Evolutionary conservation across 2,113 vertebrate species (phyloP).

Genomic region (Nanger granti): DNA sequence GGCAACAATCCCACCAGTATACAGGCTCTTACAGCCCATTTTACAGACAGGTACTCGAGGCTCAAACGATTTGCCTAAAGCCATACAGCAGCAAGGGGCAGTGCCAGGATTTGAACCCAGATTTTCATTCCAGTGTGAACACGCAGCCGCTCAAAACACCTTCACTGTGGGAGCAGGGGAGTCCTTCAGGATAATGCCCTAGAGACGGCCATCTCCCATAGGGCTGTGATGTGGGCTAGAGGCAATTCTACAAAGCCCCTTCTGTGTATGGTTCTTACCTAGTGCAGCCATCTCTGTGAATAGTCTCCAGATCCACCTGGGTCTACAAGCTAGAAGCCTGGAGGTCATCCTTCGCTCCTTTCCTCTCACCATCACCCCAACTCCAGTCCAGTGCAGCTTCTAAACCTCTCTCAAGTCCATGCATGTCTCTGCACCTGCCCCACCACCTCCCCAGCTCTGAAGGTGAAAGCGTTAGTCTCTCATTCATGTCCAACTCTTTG

Average conservation of each 20-base stretch:
- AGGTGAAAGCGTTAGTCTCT: neutral
- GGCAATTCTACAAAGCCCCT: neutral
- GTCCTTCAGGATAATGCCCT: accelerated
- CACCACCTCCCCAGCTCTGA: neutral
- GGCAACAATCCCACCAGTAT: neutral
- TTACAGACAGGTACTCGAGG: neutral
- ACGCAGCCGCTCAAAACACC: neutral
- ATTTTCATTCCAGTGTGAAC: neutral
- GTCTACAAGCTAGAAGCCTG: neutral
- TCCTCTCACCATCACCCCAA: neutral
- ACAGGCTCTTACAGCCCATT: neutral
- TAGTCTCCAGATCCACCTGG: neutral
- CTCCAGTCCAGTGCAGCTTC: neutral
- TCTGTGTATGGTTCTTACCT: accelerated
- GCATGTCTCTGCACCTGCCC: neutral
- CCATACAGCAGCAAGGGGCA: neutral
- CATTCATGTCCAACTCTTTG: neutral
- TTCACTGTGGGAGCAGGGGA: neutral
- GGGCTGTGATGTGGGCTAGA: neutral
- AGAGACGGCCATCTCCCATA: neutral
- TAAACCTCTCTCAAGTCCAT: neutral
- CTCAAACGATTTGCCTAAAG: neutral
- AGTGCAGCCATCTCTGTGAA: accelerated
- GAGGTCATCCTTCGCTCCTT: neutral
- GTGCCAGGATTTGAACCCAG: neutral